Base-by-base conservation (phyloP, 2,797 vertebrate species). In the Eutrigla gurnardus region DNA sequence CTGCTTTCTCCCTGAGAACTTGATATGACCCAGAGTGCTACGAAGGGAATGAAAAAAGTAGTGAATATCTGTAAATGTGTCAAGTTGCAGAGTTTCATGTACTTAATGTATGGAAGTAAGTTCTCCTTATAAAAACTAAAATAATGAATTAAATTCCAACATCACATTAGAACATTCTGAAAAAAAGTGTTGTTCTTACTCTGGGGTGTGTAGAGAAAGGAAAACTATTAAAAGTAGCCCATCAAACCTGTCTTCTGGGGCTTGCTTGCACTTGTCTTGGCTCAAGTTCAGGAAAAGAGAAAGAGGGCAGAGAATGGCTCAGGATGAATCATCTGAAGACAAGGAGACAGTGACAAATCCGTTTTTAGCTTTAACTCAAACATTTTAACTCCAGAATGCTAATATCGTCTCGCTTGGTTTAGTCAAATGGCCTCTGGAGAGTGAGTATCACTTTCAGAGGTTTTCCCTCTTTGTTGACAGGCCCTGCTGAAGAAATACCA, bases 331-430 rank as follows among this genome's bases (percentile, higher is more conserved):
- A 91, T 85, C 65, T 78, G 65, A 88, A 88, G 85, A 90, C 79
- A 88, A 85, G 82, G 65, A 92, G 92, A 94, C 92, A 93, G 84
- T 93, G 93, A 93, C 86, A 91, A 91, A 93, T 93, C 86, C 86
- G 74, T 91, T 88, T 91, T 90, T 88, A 91, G 80, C 85, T 81
- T 86, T 62, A 90, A 82, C 89, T 90, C 82, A 92, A 91, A 93
- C 86, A 89, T 92, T 90, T 91, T 85, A 84, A 65, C 88, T 74
- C 65, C 83, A 93, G 91, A 91, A 91, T 89, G 90, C 90, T 91
- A 93, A 94, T 92, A 91, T 86, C 73, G 81, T 89, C 88, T 90
- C 74, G 86, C 84, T 92, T 91, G 89, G 78, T 88, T 93, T 86
- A 71, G 77, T 62, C 55, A 67, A 79, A 53, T 67, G 61, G 75